Evolutionary conservation across 2,888 invertebrate species (phyloP).

Genomic region (Rhynchonema sp.): DNA sequence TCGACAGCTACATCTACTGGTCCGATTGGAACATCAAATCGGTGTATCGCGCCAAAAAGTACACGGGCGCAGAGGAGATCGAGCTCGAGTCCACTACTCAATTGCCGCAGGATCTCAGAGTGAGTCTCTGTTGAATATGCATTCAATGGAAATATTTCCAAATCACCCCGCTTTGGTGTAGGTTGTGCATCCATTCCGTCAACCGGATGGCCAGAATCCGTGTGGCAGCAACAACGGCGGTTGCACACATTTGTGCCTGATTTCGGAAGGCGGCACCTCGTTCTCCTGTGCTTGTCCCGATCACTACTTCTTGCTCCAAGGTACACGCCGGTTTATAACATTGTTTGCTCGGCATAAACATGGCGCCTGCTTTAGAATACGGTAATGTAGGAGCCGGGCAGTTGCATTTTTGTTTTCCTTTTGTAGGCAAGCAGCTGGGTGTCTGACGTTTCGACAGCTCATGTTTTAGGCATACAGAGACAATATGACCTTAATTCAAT

Average conservation of each 20-base stretch:
- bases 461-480: no score
- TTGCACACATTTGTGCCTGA: slow-evolving; percentile 80
- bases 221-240: slow-evolving; percentile 80
- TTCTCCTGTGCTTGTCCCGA: slow-evolving; percentile 77
- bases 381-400: not conserved
- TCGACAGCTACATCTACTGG: slow-evolving; percentile 81
- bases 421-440: no score
- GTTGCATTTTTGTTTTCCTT: no score
- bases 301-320: slow-evolving; percentile 51
- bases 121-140: slow-evolving; percentile 4
- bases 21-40: slow-evolving; percentile 88
- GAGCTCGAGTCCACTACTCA: slow-evolving; percentile 21
- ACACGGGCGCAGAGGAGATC: slow-evolving; percentile 40
- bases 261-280: slow-evolving; percentile 42
- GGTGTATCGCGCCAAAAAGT: slow-evolving; percentile 74
- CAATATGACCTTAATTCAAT: no score
- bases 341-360: not conserved
- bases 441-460: no score
- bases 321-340: no score
- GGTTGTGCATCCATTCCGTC: slow-evolving; percentile 25
- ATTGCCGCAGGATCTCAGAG: slow-evolving; percentile 24
- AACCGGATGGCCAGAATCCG: slow-evolving; percentile 65
- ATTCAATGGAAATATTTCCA: not conserved
- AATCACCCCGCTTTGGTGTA: not conserved
- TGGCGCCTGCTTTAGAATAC: not conserved